Base-by-base conservation (phyloP, 2,888 invertebrate species). In the Latheticus oryzae region DNA sequence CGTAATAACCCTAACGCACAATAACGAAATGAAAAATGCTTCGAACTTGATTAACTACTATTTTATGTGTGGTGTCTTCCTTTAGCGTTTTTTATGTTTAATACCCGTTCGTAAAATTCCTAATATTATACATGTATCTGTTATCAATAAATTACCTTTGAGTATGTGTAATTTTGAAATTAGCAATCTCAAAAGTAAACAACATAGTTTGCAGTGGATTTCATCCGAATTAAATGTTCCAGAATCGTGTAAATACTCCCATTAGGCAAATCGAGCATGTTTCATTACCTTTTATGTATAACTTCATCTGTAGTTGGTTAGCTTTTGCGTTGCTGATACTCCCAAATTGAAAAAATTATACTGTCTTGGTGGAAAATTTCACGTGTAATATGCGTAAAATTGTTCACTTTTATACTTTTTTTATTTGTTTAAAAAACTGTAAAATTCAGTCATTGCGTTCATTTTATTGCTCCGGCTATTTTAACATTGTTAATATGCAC, bases 401-500 rank as follows among this genome's bases (percentile, higher is more conserved):
- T 43, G 43, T 30, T 43, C 19, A 19, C 15, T 30, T 43, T 13
- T 38, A 19, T 4, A 43, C 30, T 7, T 30, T 32, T 32, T 28
- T 28, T 30, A 45, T 32, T 45, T 45, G 45, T 32, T 26, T 42
- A 28, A 28, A n/a, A 45, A 45, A 45, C 17, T 45, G 32, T 38
- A 38, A 38, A 38, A 38, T 23, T 38, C 11, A 17, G 11, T 9
- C 8, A 28, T 35, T 35, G 17, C 16, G 2, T 35, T 35, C 17
- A 9, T 7, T 35, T 35, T 35, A 35, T 5, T 16, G 16, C 35
- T 12, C n/a, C n/a, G 13, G 7, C 16, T 15, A 16, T 26, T 26
- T 26, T 7, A 9, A n/a, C n/a, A n/a, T n/a, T n/a, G n/a, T n/a
- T n/a, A n/a, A n/a, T n/a, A n/a, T n/a, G n/a, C n/a, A n/a, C n/a